These are phyloP conservation scores for Siderastrea radians DNA, from an alignment of 92 coral and sea anemone species.

Conservation along the genomic window DNA sequence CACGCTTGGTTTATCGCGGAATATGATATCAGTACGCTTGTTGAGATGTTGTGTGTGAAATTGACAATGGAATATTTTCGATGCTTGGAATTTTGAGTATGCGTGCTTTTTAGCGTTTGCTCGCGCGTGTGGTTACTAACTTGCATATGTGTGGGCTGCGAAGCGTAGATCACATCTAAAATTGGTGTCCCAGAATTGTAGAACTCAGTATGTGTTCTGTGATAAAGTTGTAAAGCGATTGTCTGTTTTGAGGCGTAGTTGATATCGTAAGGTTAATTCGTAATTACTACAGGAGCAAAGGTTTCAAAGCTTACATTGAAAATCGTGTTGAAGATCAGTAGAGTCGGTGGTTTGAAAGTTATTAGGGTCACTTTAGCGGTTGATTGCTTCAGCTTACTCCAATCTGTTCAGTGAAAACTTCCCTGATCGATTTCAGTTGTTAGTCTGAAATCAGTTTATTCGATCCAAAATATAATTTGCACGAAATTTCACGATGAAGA, in stretches of 20 bases:
- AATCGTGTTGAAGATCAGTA: constrained; percentile 10
- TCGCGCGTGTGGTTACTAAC: constrained; percentile 7
- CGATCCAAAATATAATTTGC: neutral
- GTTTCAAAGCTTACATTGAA: neutral
- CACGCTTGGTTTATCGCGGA: constrained; percentile 30
- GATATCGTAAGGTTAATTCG: constrained; percentile 18
- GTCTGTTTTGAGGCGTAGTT: constrained; percentile 17
- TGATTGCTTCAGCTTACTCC: neutral
- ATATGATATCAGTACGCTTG: constrained; percentile 30
- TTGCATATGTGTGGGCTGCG: constrained; percentile 12
- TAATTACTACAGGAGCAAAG: neutral
- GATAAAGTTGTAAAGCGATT: neutral
- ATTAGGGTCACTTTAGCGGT: neutral
- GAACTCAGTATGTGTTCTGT: neutral
- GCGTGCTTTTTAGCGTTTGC: constrained; percentile 33
- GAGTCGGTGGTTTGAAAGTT: neutral
- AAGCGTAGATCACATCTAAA: constrained; percentile 35
- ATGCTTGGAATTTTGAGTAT: constrained; percentile 45
- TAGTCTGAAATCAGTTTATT: neutral
- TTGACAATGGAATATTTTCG: constrained; percentile 56
- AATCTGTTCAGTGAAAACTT: neutral
- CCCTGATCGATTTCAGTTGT: neutral
- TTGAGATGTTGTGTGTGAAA: constrained; percentile 29
- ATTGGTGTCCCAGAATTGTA: constrained; percentile 10
- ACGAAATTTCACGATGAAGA: neutral